Percentiles rank a stretch among this genome's conserved stretches.
phyloP scores from a whole-genome alignment of 2,888 invertebrate genomes.

The Microchrysa polita region DNA sequence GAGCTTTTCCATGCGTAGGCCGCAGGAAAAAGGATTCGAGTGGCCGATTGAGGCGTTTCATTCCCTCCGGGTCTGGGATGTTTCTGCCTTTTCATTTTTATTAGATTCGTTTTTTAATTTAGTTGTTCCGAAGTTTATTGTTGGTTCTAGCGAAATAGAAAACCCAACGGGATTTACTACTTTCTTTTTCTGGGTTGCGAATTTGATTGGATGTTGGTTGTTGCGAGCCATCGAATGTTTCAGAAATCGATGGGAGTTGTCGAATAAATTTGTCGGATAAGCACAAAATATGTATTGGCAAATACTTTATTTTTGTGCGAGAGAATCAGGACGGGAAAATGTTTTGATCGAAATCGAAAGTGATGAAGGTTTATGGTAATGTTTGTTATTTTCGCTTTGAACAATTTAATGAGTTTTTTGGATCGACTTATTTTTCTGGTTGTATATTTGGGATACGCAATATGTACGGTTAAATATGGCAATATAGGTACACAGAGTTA shows the following conservation, averaged over 20 bases:
- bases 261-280: not conserved
- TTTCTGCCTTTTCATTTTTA: not conserved
- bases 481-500: no score
- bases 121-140: not conserved
- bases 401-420: no score
- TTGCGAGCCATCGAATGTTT: not conserved
- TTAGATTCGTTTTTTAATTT: slow-evolving; percentile 2
- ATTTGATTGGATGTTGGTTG: slow-evolving; percentile 7
- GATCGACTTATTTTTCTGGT: no score
- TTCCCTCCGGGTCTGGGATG: not conserved
- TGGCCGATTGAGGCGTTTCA: slow-evolving; percentile 2
- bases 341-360: no score
- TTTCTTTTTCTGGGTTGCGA: not conserved
- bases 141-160: not conserved
- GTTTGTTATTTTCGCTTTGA: no score
- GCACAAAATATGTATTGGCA: no score
- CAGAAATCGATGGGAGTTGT: not conserved
- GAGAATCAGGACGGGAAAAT: no score
- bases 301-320: no score
- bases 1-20: no score
- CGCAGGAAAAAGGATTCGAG: slow-evolving; percentile 1
- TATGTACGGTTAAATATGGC: no score
- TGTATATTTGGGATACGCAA: no score
- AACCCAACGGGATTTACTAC: not conserved
- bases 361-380: no score